Percentiles rank a stretch among this genome's conserved stretches.
Evolutionary conservation across 2,797 vertebrate species (phyloP).

Genomic region (Parotocinclus haroldoi): DNA sequence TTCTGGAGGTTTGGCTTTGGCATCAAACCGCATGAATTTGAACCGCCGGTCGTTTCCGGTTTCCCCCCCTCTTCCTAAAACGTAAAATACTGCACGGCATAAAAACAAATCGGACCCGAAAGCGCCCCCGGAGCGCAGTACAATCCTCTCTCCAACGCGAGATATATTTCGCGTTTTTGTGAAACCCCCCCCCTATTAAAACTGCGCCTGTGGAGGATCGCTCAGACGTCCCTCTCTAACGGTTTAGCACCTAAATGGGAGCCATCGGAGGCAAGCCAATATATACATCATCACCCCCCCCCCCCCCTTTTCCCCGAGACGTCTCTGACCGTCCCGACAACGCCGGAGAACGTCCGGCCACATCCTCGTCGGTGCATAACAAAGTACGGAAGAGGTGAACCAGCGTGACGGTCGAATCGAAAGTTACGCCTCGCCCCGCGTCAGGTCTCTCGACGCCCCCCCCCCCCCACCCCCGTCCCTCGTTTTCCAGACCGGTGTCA

Average conservation of each 20-base stretch:
- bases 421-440: conserved; percentile 33
- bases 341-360: no score
- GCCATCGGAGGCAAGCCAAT: conserved; percentile 43
- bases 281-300: no score
- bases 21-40: no score
- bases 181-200: no score
- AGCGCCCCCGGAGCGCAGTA: no score
- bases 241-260: conserved; percentile 36
- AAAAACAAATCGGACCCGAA: neutral
- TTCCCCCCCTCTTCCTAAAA: neutral
- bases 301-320: no score
- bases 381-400: conserved; percentile 31
- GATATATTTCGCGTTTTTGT: no score
- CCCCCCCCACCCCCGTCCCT: no score
- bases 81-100: conserved; percentile 37
- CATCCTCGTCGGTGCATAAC: conserved; percentile 16
- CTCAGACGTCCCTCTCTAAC: neutral
- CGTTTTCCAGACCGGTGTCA: conserved; percentile 53
- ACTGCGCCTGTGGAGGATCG: no score
- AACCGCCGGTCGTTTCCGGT: no score
- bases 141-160: no score
- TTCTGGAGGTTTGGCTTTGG: no score
- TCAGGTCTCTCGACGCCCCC: conserved; percentile 44
- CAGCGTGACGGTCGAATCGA: conserved; percentile 45
- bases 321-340: neutral